Evolutionary conservation across 2,888 invertebrate genomes (phyloP).

Genomic region (Pherbina coryleti): DNA sequence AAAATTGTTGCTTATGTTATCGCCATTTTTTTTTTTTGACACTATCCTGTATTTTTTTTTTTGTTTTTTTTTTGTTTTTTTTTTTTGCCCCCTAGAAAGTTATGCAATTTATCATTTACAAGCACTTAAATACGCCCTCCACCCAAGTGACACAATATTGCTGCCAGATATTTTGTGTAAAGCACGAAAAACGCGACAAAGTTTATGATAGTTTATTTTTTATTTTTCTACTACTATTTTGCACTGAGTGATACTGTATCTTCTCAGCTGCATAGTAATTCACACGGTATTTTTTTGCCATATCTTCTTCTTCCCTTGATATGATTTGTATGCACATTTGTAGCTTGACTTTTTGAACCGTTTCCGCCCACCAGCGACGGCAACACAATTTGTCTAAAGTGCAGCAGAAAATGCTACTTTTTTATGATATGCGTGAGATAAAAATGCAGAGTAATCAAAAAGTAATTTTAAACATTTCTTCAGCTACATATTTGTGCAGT

Average conservation of each 20-base stretch:
- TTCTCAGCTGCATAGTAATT: not conserved
- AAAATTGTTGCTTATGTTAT: no score
- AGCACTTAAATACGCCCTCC: not conserved
- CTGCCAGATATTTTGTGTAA: not conserved
- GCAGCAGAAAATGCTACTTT: not conserved
- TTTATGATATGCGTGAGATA: slow-evolving; percentile 1
- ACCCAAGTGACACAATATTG: not conserved
- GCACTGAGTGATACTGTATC: no score
- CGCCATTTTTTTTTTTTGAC: no score
- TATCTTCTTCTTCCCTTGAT: not conserved
- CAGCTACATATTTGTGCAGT: not conserved
- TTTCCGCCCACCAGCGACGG: not conserved
- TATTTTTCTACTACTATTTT: no score
- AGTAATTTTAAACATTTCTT: not conserved
- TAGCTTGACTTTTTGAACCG: not conserved
- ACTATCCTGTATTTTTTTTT: not conserved
- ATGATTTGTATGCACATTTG: not conserved
- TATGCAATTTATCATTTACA: not conserved
- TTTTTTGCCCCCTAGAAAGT: not conserved
- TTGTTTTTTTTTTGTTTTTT: not conserved
- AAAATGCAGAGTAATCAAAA: slow-evolving; percentile 1
- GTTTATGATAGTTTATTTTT: no score
- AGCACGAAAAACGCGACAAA: not conserved
- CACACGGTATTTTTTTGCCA: not conserved
- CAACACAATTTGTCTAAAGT: slow-evolving; percentile 9